Percentiles rank a stretch among this genome's conserved stretches.
Evolutionary conservation across 2,113 vertebrate genomes (phyloP).

Genomic region (Nyctereutes procyonoides): DNA sequence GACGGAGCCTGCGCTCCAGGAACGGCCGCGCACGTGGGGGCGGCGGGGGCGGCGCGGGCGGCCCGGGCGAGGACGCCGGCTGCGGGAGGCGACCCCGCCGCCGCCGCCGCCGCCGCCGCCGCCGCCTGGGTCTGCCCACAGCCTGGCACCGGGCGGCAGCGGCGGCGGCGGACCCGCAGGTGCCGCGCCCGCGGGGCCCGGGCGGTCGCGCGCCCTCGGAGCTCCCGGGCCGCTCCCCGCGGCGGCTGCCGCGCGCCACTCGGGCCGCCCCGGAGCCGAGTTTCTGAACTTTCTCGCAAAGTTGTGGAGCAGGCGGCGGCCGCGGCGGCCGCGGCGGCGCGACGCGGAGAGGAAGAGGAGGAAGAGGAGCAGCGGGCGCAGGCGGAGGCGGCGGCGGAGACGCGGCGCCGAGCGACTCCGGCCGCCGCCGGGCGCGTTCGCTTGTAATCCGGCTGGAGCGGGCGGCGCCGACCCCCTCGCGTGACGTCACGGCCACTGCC

Average conservation of each 20-base stretch:
- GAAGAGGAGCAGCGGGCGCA: slow-evolving; percentile 18
- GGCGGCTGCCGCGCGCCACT: slow-evolving; percentile 26
- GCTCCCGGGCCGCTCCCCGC: slow-evolving; percentile 22
- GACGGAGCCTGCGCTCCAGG: not conserved
- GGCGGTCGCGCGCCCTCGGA: slow-evolving; percentile 12
- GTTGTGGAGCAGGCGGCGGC: slow-evolving; percentile 87
- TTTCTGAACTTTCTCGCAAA: slow-evolving; percentile 94
- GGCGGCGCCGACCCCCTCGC: slow-evolving; percentile 94
- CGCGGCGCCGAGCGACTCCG: slow-evolving; percentile 89
- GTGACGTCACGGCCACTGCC: slow-evolving; percentile 95
- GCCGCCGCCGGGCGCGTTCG: slow-evolving; percentile 92
- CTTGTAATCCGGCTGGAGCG: slow-evolving; percentile 93
- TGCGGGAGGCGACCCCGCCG: not conserved
- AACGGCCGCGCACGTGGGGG: slow-evolving; percentile 52
- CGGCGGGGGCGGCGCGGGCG: not conserved
- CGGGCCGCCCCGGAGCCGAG: slow-evolving; percentile 59
- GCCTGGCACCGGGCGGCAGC: slow-evolving; percentile 67
- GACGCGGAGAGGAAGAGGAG: not conserved
- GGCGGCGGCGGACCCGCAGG: slow-evolving; percentile 47
- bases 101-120: slow-evolving; percentile 40
- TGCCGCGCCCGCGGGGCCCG: slow-evolving; percentile 31
- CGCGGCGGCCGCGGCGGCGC: not conserved
- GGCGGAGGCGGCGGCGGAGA: slow-evolving; percentile 51
- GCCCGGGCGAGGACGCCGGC: slow-evolving; percentile 30
- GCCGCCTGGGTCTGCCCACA: slow-evolving; percentile 57